Evolutionary conservation across 2,797 vertebrate species (phyloP), one percentile per base, ranked within the genome.

Genomic region (Anabas testudineus): DNA sequence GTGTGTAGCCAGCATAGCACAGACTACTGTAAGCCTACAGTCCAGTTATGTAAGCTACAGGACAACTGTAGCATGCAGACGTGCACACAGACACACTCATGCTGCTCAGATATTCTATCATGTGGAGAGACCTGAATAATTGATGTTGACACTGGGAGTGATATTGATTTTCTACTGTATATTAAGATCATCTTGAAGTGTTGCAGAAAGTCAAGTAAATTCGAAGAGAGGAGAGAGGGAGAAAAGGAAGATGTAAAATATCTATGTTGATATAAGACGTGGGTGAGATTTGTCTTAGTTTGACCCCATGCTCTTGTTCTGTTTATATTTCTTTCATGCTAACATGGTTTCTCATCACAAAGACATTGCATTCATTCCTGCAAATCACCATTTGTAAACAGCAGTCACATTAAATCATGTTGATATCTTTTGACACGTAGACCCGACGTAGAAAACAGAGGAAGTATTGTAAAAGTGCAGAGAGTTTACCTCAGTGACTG

Each of bases 41-140:
- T 49, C 10, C 14, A 2, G 42, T 82, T 82, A 67, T 58, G 59
- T 85, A 74, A 75, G 51, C 49, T 28, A 57, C 61, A 16, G 10
- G 47, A 53, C 32, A 68, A 42, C 65, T 82, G 79, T 66, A 19
- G 67, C 24, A 37, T 26, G 39, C 19, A 56, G 36, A 32, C 21
- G 2, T 24, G 24, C 47, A 61, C 62, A 64, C 28, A 64, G 8
- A 51, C 21, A 36, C 2, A 74, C 42, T 71, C 43, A 55, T 16
- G 32, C 47, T 52, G 28, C 65, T 65, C 32, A 26, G 14, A 58
- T 47, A 48, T 67, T 57, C 26, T 68, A 47, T 52, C 54, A 55
- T 43, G 22, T 63, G 58, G 46, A 70, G 63, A 55, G 49, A 65
- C 30, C 16, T 43, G 3, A 77, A 36, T 64, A 34, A 67, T 48